phyloP scores from a whole-genome alignment of 2,113 vertebrate species.

The Chamaetylas fuelleborni region DNA sequence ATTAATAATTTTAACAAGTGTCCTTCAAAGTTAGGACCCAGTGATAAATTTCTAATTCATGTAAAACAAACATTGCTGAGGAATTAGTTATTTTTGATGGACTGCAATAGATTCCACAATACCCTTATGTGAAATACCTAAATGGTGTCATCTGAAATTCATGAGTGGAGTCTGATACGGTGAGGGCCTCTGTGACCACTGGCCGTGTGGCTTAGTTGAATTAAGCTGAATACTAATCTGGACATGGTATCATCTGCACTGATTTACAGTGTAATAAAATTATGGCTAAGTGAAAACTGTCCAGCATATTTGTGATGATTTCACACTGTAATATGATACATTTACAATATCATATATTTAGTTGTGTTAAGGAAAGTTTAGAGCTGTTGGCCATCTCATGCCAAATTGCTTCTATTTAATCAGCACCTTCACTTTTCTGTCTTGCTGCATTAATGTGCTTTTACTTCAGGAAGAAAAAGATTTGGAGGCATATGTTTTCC shows the following conservation, averaged over 20 bases:
- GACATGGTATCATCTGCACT: neutral
- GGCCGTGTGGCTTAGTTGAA: neutral
- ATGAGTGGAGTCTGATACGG: neutral
- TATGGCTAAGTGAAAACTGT: constrained; percentile 40
- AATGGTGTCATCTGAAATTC: neutral
- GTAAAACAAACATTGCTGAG: neutral
- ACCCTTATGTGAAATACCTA: neutral
- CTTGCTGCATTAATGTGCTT: neutral
- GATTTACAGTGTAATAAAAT: constrained; percentile 50
- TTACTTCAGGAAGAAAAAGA: neutral
- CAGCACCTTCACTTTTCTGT: neutral
- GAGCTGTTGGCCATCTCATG: neutral
- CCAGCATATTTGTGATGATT: constrained; percentile 23
- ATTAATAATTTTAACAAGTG: neutral
- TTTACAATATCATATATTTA: neutral
- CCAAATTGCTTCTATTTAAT: neutral
- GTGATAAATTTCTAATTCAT: neutral
- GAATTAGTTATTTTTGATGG: neutral
- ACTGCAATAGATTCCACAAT: constrained; percentile 5
- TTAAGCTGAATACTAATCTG: constrained; percentile 27
- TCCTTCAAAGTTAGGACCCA: neutral
- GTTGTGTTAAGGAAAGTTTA: neutral
- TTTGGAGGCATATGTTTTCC: neutral
- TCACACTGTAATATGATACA: neutral
- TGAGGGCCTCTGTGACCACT: neutral